Evolutionary conservation across 92 coral and sea anemone species (phyloP).

Genomic region (Diadumene lineata): DNA sequence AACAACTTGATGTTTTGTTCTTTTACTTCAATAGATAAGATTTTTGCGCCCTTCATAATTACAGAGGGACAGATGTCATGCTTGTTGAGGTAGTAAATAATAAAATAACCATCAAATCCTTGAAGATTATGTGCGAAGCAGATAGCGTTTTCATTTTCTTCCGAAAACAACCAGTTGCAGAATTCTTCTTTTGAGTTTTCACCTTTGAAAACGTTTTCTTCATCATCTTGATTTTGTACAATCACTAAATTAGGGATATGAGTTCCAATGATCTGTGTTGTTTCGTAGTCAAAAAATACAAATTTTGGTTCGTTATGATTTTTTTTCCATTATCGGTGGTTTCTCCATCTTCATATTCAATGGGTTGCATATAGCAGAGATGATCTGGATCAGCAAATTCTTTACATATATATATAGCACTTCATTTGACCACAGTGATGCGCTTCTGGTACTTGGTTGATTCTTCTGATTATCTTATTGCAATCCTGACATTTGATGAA

Average conservation of each 20-base stretch:
- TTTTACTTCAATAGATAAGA: no score
- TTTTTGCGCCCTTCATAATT: no score
- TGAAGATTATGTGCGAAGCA: slow-evolving; percentile 46
- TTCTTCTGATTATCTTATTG: no score
- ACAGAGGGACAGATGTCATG: slow-evolving; percentile 25
- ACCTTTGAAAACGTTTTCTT: slow-evolving; percentile 46
- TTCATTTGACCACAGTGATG: no score
- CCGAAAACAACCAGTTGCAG: slow-evolving; percentile 49
- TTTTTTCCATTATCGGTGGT: not conserved
- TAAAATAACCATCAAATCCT: slow-evolving; percentile 38
- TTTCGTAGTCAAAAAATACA: slow-evolving; percentile 49
- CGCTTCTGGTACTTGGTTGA: no score
- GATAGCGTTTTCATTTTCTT: slow-evolving; percentile 10
- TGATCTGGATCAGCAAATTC: no score
- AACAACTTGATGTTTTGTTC: slow-evolving; percentile 33
- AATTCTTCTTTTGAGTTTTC: slow-evolving; percentile 23
- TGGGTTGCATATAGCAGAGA: no score
- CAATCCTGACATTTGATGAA: no score
- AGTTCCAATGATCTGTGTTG: slow-evolving; percentile 41
- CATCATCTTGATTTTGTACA: slow-evolving; percentile 35
- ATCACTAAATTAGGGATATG: slow-evolving; percentile 48
- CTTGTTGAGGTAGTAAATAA: slow-evolving; percentile 29
- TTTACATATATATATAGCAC: no score
- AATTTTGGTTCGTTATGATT: slow-evolving; percentile 6
- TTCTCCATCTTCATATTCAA: slow-evolving; percentile 18